Conservation (phyloP, 2,797 vertebrate genomes). For the Avahi laniger region DNA sequence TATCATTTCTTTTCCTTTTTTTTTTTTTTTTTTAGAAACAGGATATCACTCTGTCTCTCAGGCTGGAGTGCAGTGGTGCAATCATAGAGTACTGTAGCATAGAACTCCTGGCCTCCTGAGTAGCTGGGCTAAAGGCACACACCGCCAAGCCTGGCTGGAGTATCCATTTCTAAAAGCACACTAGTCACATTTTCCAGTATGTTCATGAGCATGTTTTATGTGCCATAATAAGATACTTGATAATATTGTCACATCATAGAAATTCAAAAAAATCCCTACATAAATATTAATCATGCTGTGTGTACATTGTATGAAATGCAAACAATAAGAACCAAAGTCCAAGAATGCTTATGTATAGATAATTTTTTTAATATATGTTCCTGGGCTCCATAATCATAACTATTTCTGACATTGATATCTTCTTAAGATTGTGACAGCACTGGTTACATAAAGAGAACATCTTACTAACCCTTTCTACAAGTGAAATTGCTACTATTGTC, state of each 20-base stretch:
- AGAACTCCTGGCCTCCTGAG: background rate
- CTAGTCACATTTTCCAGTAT: background rate
- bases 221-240: slow-evolving; percentile 48
- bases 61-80: background rate
- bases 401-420: background rate
- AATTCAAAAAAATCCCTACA: slow-evolving; percentile 55
- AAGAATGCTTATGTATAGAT: background rate
- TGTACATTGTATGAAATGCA: slow-evolving; percentile 62
- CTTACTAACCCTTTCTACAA: background rate
- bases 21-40: background rate
- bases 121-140: background rate
- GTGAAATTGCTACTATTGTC: background rate
- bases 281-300: slow-evolving; percentile 66
- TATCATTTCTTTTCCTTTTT: background rate
- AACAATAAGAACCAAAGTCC: slow-evolving; percentile 50
- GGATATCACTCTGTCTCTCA: background rate
- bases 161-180: slow-evolving; percentile 8
- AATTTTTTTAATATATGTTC: background rate
- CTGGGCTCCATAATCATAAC: background rate
- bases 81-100: background rate
- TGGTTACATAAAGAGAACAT: background rate
- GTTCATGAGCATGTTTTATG: slow-evolving; percentile 11
- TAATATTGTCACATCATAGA: slow-evolving; percentile 42
- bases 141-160: background rate
- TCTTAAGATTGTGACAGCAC: background rate